These are phyloP conservation scores for Cynaeus angustus DNA, from an alignment of 2,888 invertebrate species.

Conservation along the genomic window DNA sequence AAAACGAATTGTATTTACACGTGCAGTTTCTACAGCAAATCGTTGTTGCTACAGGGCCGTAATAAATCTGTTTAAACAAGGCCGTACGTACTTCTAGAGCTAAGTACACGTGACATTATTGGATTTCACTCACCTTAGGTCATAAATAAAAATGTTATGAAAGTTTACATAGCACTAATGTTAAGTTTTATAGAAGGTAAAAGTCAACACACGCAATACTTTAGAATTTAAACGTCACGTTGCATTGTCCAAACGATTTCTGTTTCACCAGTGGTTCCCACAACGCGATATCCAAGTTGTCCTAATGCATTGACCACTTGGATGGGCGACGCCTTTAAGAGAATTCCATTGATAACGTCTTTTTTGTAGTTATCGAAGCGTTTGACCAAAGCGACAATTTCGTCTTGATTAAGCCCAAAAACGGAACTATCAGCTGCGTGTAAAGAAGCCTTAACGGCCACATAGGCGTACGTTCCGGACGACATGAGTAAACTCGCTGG, in stretches of 20 bases:
- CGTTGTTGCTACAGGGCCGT: no score
- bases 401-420: slow-evolving; percentile 83
- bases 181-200: slow-evolving; percentile 1
- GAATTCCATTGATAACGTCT: slow-evolving; percentile 82
- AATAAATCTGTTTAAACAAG: no score
- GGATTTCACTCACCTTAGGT: slow-evolving; percentile 21
- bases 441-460: slow-evolving; percentile 86
- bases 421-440: slow-evolving; percentile 83
- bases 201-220: slow-evolving; percentile 28
- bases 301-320: slow-evolving; percentile 83
- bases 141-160: slow-evolving; percentile 10
- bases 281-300: slow-evolving; percentile 85
- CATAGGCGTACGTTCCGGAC: slow-evolving; percentile 79
- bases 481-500: slow-evolving; percentile 70
- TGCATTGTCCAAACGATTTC: slow-evolving; percentile 90
- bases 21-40: background rate
- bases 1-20: background rate
- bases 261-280: slow-evolving; percentile 85
- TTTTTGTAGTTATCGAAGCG: slow-evolving; percentile 78
- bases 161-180: slow-evolving; percentile 16
- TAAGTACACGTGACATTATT: background rate
- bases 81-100: no score
- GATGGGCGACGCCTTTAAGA: slow-evolving; percentile 81
- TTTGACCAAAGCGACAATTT: slow-evolving; percentile 80
- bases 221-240: slow-evolving; percentile 78